These are phyloP conservation scores for Coracopsis vasa DNA, from an alignment of 2,113 vertebrate species.

Conservation along the genomic window DNA sequence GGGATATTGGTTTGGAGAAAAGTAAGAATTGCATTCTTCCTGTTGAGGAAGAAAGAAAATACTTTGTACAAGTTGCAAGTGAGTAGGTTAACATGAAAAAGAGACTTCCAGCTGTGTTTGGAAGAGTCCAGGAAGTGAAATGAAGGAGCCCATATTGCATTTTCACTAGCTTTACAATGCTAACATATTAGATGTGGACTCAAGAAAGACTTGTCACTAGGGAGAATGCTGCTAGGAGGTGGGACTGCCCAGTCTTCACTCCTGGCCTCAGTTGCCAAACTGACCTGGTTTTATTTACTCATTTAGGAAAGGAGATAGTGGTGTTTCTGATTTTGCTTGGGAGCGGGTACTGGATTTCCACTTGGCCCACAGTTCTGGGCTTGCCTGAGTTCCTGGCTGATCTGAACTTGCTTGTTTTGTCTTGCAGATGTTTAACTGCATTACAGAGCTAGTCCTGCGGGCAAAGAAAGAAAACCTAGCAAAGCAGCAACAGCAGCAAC, in stretches of 20 bases:
- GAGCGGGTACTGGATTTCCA: background rate
- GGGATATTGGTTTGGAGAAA: background rate
- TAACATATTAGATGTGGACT: background rate
- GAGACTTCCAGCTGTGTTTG: background rate
- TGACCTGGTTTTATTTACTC: background rate
- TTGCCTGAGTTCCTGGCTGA: background rate
- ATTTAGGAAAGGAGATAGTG: background rate
- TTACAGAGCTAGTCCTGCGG: constrained; percentile 96
- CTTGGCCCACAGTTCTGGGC: background rate
- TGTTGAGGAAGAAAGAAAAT: background rate
- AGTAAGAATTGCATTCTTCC: background rate
- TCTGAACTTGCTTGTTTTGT: constrained; percentile 39
- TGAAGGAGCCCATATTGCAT: background rate
- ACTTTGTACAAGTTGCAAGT: background rate
- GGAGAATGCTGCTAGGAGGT: background rate
- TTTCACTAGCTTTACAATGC: background rate
- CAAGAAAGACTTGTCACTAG: background rate
- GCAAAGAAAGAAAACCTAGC: constrained; percentile 98
- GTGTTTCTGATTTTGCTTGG: background rate
- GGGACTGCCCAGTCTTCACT: background rate
- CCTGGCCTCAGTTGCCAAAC: background rate
- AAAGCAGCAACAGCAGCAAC: constrained; percentile 97
- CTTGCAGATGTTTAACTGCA: constrained; percentile 98
- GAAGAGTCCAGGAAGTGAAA: background rate
- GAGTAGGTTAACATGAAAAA: background rate